Evolutionary conservation across 2,797 vertebrate genomes (phyloP), one percentile per base, ranked within the genome.

Genomic region (Gastrophryne carolinensis): DNA sequence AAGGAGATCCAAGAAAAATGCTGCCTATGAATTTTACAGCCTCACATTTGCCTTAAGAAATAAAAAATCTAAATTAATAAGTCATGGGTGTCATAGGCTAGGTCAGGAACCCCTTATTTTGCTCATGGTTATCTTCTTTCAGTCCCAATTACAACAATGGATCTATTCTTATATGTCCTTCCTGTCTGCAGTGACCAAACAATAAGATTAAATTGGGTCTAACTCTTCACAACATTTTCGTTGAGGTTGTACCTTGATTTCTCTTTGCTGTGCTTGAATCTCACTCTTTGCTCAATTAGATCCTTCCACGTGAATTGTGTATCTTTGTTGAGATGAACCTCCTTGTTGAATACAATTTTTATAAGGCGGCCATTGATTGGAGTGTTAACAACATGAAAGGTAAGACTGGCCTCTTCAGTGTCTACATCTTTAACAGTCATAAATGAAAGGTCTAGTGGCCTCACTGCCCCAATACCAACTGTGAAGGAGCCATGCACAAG

Each of bases 191-290:
- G n/a, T n/a, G n/a, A n/a, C n/a, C n/a, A n/a, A n/a, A n/a, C n/a
- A n/a, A n/a, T n/a, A n/a, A n/a, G n/a, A n/a, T n/a, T n/a, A n/a
- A n/a, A n/a, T n/a, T n/a, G n/a, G n/a, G n/a, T n/a, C n/a, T n/a
- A n/a, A n/a, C n/a, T n/a, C n/a, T n/a, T n/a, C n/a, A n/a, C n/a
- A n/a, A n/a, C n/a, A n/a, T n/a, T n/a, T n/a, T n/a, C n/a, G n/a
- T n/a, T n/a, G n/a, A n/a, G n/a, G n/a, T 2, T 27, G 91, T 79
- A 98, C 97, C 94, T 95, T 86, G 91, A 78, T 73, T 92, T 90
- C 50, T 89, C 90, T 32, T 71, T 83, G 65, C 88, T 80, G 70
- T 99, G 96, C 57, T 81, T 81, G 39, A 97, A 96, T 21, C 80
- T 89, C 6, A 98, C 87, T 8, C 82, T 90, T 5, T 88, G 87